Percentiles rank a stretch among this genome's conserved stretches.
Evolutionary conservation across 2,888 invertebrate genomes (phyloP).

Genomic region (Latheticus oryzae): DNA sequence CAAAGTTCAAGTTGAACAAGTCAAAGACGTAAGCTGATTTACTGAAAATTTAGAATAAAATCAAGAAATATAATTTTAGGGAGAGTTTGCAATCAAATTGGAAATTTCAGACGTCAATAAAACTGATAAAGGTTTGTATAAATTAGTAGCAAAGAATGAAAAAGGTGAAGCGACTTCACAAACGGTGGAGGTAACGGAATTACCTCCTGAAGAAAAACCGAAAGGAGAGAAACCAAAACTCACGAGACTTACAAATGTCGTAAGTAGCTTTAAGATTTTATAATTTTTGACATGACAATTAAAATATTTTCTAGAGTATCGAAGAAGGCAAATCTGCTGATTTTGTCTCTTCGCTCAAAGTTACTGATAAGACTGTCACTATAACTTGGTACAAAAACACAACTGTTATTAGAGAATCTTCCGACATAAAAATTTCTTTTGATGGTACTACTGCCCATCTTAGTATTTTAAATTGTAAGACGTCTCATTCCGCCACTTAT

Average conservation of each 20-base stretch:
- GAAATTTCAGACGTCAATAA: conserved; percentile 88
- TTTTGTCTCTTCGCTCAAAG: conserved; percentile 79
- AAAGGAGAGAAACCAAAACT: conserved; percentile 86
- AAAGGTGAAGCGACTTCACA: conserved; percentile 94
- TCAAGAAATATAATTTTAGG: conserved; percentile 66
- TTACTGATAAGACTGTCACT: conserved; percentile 81
- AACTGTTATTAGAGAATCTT: conserved; percentile 80
- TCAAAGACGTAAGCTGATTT: conserved; percentile 76
- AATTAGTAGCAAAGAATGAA: conserved; percentile 90
- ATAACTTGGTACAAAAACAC: conserved; percentile 89
- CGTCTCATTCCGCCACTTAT: conserved; percentile 83
- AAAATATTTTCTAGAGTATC: conserved; percentile 67
- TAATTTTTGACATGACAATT: conserved; percentile 2
- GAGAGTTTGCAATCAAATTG: conserved; percentile 90
- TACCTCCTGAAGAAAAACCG: conserved; percentile 80
- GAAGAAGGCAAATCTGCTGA: conserved; percentile 83
- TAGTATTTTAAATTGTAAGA: conserved; percentile 79
- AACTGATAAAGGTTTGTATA: conserved; percentile 88
- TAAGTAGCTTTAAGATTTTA: conserved; percentile 63
- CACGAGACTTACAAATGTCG: conserved; percentile 79
- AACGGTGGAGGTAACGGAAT: conserved; percentile 86
- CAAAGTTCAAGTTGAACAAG: conserved; percentile 80
- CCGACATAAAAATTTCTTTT: conserved; percentile 82
- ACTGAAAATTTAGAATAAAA: conserved; percentile 1
- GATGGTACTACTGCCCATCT: conserved; percentile 86